A percentile compares a stretch with the other conserved stretches of the same genome.
Conservation (phyloP, 2,113 vertebrate genomes). For the Garra rufa region DNA sequence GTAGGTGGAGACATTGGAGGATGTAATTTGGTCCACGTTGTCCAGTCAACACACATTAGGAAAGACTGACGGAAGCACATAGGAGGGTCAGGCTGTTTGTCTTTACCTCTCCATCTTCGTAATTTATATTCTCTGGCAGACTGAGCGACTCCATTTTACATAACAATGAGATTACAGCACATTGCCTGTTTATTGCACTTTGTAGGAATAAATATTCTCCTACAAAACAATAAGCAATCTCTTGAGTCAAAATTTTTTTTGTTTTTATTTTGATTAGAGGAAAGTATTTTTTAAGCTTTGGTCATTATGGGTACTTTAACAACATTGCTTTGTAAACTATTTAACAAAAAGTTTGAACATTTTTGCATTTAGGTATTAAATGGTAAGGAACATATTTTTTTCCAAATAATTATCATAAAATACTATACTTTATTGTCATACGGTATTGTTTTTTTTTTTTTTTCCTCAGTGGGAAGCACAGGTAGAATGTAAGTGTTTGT, state of each 20-base stretch:
- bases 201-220: not conserved
- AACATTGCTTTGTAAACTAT: not conserved
- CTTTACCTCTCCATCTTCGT: slow-evolving; percentile 36
- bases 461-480: not conserved
- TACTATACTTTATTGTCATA: too few relatives aligned
- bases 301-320: not conserved
- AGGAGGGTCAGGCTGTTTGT: not conserved
- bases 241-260: too few relatives aligned
- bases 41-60: slow-evolving; percentile 52
- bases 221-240: not conserved
- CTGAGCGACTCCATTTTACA: slow-evolving; percentile 66
- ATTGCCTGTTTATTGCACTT: slow-evolving; percentile 4
- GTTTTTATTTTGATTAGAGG: not conserved
- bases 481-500: slow-evolving; percentile 14
- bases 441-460: too few relatives aligned
- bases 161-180: slow-evolving; percentile 61
- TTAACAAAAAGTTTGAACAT: not conserved
- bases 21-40: slow-evolving; percentile 69
- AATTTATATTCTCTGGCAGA: slow-evolving; percentile 60
- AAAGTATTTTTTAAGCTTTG: not conserved
- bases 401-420: not conserved
- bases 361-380: not conserved
- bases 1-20: slow-evolving; percentile 66
- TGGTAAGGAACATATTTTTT: not conserved
- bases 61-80: not conserved